Conservation (phyloP, 2,888 invertebrate genomes). For the Ormyrus rosae region DNA sequence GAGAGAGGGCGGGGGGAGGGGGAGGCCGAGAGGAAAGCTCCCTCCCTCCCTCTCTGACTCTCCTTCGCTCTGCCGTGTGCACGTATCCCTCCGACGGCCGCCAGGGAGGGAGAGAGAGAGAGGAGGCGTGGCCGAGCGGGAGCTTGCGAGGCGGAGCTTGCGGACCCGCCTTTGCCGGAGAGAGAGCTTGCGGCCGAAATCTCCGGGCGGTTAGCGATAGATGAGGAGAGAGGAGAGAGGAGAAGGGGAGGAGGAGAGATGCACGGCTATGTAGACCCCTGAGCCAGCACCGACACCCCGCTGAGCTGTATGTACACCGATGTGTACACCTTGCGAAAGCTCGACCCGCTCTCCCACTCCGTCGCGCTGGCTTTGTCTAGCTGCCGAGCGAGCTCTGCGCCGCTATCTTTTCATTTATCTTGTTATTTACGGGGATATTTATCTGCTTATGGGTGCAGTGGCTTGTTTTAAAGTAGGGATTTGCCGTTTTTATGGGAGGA, state of each 20-base stretch:
- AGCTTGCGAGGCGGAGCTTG: constrained; percentile 57
- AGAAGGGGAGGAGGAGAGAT: constrained; percentile 3
- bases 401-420: too few relatives aligned
- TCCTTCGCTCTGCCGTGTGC: constrained; percentile 9
- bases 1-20: background rate
- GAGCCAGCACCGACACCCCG: too few relatives aligned
- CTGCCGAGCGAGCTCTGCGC: background rate
- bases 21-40: background rate
- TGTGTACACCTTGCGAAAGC: background rate
- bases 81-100: constrained; percentile 4
- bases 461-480: too few relatives aligned
- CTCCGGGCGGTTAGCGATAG: background rate
- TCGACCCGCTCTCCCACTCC: background rate
- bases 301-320: too few relatives aligned
- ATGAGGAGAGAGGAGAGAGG: too few relatives aligned
- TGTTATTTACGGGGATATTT: background rate
- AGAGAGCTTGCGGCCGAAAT: constrained; percentile 34
- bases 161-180: constrained; percentile 39
- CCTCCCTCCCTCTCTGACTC: background rate
- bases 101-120: background rate
- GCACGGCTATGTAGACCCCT: background rate
- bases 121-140: constrained; percentile 37
- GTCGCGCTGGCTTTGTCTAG: background rate
- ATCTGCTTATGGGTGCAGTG: background rate
- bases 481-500: too few relatives aligned